Evolutionary conservation across 2,888 invertebrate species (phyloP).

Genomic region (Drosophila kanekoi): DNA sequence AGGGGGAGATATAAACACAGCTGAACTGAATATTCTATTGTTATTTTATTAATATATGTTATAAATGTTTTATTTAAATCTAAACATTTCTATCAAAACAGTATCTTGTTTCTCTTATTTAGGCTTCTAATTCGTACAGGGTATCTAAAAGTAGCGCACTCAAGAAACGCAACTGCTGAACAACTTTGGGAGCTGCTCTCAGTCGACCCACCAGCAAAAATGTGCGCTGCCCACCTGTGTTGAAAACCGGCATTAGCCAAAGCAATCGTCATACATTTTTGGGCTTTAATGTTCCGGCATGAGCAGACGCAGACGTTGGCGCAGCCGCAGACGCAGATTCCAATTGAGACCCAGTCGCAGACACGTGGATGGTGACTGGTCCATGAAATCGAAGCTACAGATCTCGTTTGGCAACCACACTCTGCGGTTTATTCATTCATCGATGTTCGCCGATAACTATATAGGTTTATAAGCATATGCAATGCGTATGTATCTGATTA

Average conservation of each 20-base stretch:
- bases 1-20: too few relatives aligned
- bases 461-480: slow-evolving; percentile 2
- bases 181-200: slow-evolving; percentile 9
- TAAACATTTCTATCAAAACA: background rate
- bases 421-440: slow-evolving; percentile 66
- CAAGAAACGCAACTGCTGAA: slow-evolving; percentile 1
- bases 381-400: slow-evolving; percentile 40
- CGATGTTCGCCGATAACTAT: slow-evolving; percentile 32
- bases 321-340: slow-evolving; percentile 16
- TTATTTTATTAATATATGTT: too few relatives aligned
- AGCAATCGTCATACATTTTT: slow-evolving; percentile 74
- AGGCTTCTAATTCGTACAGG: background rate
- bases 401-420: slow-evolving; percentile 54
- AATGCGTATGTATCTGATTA: slow-evolving; percentile 18
- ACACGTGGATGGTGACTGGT: slow-evolving; percentile 61
- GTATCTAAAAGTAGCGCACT: slow-evolving; percentile 8
- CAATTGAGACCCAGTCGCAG: slow-evolving; percentile 27
- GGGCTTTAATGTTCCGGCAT: slow-evolving; percentile 75
- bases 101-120: background rate
- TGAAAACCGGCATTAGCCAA: slow-evolving; percentile 53
- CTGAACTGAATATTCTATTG: too few relatives aligned
- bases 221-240: slow-evolving; percentile 65
- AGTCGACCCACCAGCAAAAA: slow-evolving; percentile 23
- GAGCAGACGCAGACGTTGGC: slow-evolving; percentile 29
- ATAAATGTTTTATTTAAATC: too few relatives aligned